Evolutionary conservation across 2,888 invertebrate genomes (phyloP).

Genomic region (Masnerella sp.): DNA sequence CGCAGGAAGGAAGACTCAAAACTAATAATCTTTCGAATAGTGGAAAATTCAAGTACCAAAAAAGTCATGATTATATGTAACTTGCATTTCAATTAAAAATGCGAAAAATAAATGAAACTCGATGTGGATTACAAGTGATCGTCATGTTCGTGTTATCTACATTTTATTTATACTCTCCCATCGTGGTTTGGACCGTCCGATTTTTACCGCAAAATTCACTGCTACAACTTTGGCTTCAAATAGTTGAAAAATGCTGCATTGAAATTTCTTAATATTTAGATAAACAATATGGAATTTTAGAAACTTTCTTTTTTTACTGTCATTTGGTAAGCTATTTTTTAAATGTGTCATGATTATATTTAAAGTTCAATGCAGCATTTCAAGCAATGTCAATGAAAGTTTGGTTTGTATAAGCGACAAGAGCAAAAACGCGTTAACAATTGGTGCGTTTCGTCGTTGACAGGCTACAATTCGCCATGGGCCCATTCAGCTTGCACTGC

Average conservation of each 20-base stretch:
- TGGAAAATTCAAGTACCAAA: neutral
- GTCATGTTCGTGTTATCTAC: constrained; percentile 16
- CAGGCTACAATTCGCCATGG: constrained; percentile 32
- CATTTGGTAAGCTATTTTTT: too few species aligned
- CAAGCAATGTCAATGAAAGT: constrained; percentile 7
- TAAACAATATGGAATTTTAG: neutral
- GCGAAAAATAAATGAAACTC: constrained; percentile 11
- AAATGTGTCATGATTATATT: neutral
- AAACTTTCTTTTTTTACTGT: neutral
- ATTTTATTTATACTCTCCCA: constrained; percentile 20
- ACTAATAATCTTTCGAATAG: too few species aligned
- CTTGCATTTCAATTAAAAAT: neutral
- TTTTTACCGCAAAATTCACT: constrained; percentile 23
- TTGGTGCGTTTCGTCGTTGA: constrained; percentile 9
- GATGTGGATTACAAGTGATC: constrained; percentile 28
- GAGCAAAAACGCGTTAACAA: constrained; percentile 17
- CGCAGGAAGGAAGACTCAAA: too few species aligned
- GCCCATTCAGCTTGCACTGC: constrained; percentile 50
- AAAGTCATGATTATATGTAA: neutral
- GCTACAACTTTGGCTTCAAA: constrained; percentile 30
- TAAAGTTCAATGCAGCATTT: constrained; percentile 21
- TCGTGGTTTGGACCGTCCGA: neutral
- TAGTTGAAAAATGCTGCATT: constrained; percentile 14
- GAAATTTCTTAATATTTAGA: neutral
- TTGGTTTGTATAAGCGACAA: constrained; percentile 21